Conservation (phyloP, 1,140 invertebrate species). For the Chironomus tepperi region DNA sequence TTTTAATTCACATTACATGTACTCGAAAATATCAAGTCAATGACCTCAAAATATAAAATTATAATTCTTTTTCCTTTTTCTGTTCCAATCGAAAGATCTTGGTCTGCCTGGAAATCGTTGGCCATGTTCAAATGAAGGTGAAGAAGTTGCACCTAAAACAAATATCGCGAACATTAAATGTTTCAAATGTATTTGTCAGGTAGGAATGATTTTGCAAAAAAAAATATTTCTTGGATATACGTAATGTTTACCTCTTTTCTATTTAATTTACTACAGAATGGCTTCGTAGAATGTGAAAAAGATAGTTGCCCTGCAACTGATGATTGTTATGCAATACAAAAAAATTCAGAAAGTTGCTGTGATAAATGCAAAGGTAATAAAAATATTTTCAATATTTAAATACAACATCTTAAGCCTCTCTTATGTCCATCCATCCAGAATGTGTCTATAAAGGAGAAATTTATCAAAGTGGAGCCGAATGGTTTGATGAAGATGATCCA, state of each 20-base stretch:
- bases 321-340: slow-evolving; percentile 56
- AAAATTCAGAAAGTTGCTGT: slow-evolving; percentile 52
- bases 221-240: neutral
- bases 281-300: slow-evolving; percentile 58
- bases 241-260: neutral
- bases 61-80: neutral
- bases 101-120: neutral
- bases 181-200: slow-evolving; percentile 8
- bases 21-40: neutral
- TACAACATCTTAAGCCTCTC: neutral
- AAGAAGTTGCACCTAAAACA: neutral
- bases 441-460: slow-evolving; percentile 63
- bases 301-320: slow-evolving; percentile 56
- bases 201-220: neutral
- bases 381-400: too few species aligned
- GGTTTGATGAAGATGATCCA: slow-evolving; percentile 58
- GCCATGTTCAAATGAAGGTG: neutral
- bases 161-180: slow-evolving; percentile 15
- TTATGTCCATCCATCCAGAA: slow-evolving; percentile 43
- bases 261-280: slow-evolving; percentile 51
- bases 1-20: neutral
- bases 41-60: neutral
- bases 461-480: slow-evolving; percentile 65
- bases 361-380: slow-evolving; percentile 57
- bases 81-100: neutral